A percentile compares a stretch with the other conserved stretches of the same genome.
These are phyloP conservation scores for Heteractis magnifica DNA, from an alignment of 92 coral and sea anemone species.

Conservation along the genomic window DNA sequence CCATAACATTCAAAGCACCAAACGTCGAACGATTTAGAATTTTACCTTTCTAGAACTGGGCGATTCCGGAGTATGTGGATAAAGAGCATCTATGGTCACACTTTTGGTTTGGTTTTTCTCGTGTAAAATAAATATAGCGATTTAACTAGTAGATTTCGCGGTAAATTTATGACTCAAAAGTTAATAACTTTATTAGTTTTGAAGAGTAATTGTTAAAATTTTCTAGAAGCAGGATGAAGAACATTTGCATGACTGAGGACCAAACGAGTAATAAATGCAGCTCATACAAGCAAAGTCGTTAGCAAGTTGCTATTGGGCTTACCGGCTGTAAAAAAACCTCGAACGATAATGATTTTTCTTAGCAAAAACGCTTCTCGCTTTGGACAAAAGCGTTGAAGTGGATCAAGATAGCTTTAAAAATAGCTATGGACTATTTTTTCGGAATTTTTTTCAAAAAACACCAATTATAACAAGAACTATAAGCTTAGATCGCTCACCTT, in stretches of 20 bases:
- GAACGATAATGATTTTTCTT: not conserved
- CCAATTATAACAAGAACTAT: not conserved
- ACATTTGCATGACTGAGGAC: not conserved
- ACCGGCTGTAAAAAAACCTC: not conserved
- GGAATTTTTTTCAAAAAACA: not conserved
- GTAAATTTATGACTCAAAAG: no score
- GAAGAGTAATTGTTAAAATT: no score
- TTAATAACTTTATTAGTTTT: no score
- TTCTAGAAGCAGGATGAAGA: not conserved
- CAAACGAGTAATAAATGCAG: no score
- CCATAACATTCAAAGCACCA: not conserved
- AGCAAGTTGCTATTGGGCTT: not conserved
- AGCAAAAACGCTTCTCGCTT: not conserved
- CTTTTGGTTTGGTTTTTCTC: no score
- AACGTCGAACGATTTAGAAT: not conserved
- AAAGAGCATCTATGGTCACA: not conserved
- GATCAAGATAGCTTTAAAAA: not conserved
- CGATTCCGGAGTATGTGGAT: not conserved
- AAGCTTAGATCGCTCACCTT: not conserved
- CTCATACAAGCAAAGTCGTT: not conserved
- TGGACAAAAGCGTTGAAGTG: not conserved
- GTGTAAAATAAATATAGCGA: no score
- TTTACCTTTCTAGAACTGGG: not conserved
- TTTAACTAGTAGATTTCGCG: no score
- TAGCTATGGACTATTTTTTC: not conserved